phyloP scores from a whole-genome alignment of 2,113 vertebrate genomes.

The Tragulus kanchil region DNA sequence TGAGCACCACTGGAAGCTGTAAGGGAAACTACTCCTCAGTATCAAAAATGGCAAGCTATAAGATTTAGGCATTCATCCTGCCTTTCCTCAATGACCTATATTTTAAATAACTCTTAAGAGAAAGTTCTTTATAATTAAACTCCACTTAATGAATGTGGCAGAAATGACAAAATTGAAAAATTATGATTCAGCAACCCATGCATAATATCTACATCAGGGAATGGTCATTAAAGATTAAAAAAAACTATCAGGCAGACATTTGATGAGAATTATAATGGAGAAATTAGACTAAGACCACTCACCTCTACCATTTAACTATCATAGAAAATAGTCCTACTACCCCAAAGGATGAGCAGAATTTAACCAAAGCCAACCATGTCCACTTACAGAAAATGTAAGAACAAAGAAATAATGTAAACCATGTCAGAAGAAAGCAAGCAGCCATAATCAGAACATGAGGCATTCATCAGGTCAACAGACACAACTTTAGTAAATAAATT shows the following conservation, averaged over 20 bases:
- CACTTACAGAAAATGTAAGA: not conserved
- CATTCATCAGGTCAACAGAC: not conserved
- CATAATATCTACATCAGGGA: not conserved
- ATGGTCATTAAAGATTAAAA: not conserved
- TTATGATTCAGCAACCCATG: not conserved
- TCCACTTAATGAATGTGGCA: not conserved
- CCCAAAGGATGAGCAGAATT: not conserved
- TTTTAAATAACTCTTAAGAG: not conserved
- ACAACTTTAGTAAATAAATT: not conserved
- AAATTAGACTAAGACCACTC: not conserved
- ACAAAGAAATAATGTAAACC: not conserved
- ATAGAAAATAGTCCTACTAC: not conserved
- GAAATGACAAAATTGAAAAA: not conserved
- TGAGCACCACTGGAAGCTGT: not conserved
- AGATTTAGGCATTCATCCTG: not conserved
- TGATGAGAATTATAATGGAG: not conserved
- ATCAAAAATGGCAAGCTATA: not conserved
- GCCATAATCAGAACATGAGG: not conserved
- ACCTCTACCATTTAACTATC: not conserved
- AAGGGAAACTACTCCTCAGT: not conserved
- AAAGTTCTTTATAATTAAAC: conserved; percentile 22
- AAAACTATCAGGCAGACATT: not conserved
- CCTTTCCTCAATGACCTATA: not conserved
- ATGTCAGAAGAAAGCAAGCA: not conserved
- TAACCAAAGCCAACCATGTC: not conserved